These are phyloP conservation scores for Frankliniella intonsa DNA, from an alignment of 2,888 invertebrate genomes.

Conservation along the genomic window DNA sequence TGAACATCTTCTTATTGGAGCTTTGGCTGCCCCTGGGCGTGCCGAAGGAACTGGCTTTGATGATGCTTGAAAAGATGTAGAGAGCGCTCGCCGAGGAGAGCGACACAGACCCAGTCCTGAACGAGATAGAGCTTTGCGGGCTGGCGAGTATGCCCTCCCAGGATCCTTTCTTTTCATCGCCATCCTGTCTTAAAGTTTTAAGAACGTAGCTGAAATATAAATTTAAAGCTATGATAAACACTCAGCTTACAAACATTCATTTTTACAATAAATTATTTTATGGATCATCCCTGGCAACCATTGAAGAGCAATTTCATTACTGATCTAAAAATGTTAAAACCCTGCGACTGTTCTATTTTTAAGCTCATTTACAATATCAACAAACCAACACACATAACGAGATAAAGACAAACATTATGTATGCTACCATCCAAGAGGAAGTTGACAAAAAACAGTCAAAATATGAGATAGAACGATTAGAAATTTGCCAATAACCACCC, in stretches of 20 bases:
- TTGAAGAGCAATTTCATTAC: no score
- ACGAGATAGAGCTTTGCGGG: neutral
- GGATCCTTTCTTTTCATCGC: neutral
- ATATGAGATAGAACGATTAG: no score
- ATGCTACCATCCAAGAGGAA: no score
- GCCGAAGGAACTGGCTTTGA: conserved; percentile 9
- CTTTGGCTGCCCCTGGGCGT: neutral
- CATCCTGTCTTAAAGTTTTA: neutral
- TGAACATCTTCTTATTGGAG: conserved; percentile 1
- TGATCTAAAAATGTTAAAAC: no score
- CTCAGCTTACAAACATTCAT: neutral
- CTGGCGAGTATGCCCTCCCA: neutral
- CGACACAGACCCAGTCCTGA: neutral
- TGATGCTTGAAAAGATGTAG: neutral
- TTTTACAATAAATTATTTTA: no score
- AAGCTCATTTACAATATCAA: no score
- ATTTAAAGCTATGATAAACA: neutral
- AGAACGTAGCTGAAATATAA: neutral
- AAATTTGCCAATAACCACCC: no score
- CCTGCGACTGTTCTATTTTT: no score
- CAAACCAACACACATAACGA: no score
- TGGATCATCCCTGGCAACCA: no score
- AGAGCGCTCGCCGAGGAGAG: neutral
- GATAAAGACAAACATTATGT: no score
- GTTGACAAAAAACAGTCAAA: no score